Evolutionary conservation across 2,113 vertebrate genomes (phyloP).

Genomic region (Romanogobio albipinnatus): DNA sequence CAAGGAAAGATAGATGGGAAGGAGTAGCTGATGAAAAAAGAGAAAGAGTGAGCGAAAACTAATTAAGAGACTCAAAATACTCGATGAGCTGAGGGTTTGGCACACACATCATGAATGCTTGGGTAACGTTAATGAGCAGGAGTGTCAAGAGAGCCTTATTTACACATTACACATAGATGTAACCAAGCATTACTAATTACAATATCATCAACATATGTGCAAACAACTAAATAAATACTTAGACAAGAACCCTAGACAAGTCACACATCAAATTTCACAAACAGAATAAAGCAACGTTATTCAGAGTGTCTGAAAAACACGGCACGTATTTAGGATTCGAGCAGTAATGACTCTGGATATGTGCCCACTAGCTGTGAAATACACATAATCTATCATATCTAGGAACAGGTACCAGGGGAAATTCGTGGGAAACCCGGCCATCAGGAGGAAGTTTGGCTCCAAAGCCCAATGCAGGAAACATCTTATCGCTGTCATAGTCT

Average conservation of each 20-base stretch:
- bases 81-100: constrained; percentile 30
- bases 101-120: constrained; percentile 29
- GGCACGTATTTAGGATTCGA: not conserved
- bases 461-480: constrained; percentile 92
- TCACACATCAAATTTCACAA: not conserved
- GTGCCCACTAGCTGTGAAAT: constrained; percentile 20
- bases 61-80: constrained; percentile 69
- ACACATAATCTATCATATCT: constrained; percentile 37
- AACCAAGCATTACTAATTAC: constrained; percentile 31
- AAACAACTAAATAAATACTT: not conserved
- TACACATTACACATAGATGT: constrained; percentile 35
- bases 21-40: not conserved
- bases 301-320: not conserved
- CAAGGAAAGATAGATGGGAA: not conserved
- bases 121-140: constrained; percentile 30
- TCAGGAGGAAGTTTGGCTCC: constrained; percentile 93
- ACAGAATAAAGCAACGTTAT: not conserved
- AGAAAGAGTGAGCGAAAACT: constrained; percentile 48
- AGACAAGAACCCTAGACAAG: not conserved
- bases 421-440: constrained; percentile 90
- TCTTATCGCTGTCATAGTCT: constrained; percentile 96
- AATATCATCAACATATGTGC: constrained; percentile 4
- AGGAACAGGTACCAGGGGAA: constrained; percentile 82
- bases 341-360: not conserved
- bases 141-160: constrained; percentile 18